phyloP scores from a whole-genome alignment of 2,888 invertebrate genomes.

The Eledone cirrhosa region DNA sequence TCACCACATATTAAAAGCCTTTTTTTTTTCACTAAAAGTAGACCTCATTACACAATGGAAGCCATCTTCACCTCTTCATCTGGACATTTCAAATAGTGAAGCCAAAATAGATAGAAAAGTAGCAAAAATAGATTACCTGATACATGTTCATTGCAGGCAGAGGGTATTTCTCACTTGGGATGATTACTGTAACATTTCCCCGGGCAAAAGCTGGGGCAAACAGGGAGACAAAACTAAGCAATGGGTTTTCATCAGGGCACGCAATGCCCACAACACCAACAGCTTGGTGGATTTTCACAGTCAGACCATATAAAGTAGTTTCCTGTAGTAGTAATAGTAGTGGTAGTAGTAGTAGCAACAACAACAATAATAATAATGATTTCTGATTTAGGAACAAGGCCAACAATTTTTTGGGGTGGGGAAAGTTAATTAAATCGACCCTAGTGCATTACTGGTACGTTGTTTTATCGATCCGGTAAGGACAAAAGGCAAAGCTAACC shows the following conservation, averaged over 20 bases:
- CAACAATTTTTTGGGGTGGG: no score
- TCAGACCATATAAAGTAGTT: constrained; percentile 66
- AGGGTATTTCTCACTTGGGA: constrained; percentile 66
- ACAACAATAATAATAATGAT: no score
- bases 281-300: constrained; percentile 66
- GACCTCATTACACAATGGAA: neutral
- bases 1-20: no score
- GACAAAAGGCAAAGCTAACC: no score
- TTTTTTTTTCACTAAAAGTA: no score
- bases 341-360: no score
- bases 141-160: constrained; percentile 65
- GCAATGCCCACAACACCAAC: constrained; percentile 68
- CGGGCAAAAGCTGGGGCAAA: constrained; percentile 67
- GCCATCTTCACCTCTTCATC: neutral
- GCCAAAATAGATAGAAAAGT: neutral
- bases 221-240: constrained; percentile 67
- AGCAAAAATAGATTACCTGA: constrained; percentile 56
- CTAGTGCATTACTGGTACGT: no score
- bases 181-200: constrained; percentile 66
- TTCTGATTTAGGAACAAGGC: no score
- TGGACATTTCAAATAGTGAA: neutral
- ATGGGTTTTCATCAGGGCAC: constrained; percentile 66
- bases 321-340: constrained; percentile 45
- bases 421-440: no score
- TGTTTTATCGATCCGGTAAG: no score